These are phyloP conservation scores for Stramonita haemastoma DNA, from an alignment of 2,888 invertebrate genomes.

Conservation along the genomic window DNA sequence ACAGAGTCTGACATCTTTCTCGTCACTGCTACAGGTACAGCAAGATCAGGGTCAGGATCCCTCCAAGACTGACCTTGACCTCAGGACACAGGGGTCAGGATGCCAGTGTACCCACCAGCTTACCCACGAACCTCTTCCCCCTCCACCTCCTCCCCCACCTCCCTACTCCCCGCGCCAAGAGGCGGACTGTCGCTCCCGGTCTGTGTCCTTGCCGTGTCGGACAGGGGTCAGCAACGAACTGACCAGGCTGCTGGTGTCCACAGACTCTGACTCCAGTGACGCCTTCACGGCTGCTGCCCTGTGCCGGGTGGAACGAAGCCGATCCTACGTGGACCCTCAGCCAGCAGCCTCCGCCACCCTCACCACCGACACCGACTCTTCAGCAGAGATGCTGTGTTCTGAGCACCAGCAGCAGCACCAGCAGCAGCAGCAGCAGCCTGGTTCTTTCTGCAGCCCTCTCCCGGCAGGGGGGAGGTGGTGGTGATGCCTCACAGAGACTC, in stretches of 20 bases:
- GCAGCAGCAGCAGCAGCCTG: not conserved
- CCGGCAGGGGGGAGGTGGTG: no score
- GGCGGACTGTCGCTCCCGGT: conserved; percentile 31
- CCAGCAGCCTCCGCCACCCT: conserved; percentile 28
- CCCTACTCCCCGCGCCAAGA: conserved; percentile 37
- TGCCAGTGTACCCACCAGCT: not conserved
- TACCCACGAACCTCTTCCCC: not conserved
- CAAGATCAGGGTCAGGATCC: not conserved
- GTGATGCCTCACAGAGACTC: conserved; percentile 41
- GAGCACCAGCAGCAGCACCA: not conserved
- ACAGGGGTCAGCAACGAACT: conserved; percentile 52
- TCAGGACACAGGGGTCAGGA: not conserved
- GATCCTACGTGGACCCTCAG: conserved; percentile 12
- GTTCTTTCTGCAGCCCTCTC: no score
- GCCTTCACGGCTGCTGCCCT: conserved; percentile 15
- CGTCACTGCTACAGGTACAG: no score
- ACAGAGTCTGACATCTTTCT: no score
- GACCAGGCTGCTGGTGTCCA: conserved; percentile 50
- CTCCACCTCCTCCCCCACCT: conserved; percentile 52
- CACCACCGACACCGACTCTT: conserved; percentile 54
- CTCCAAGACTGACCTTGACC: not conserved
- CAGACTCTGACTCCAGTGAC: conserved; percentile 58
- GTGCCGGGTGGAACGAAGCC: conserved; percentile 31
- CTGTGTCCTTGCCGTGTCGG: conserved; percentile 32
- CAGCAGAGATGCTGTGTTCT: not conserved